Base-by-base conservation (phyloP, 2,888 invertebrate species). In the Drosophila prostipennis region DNA sequence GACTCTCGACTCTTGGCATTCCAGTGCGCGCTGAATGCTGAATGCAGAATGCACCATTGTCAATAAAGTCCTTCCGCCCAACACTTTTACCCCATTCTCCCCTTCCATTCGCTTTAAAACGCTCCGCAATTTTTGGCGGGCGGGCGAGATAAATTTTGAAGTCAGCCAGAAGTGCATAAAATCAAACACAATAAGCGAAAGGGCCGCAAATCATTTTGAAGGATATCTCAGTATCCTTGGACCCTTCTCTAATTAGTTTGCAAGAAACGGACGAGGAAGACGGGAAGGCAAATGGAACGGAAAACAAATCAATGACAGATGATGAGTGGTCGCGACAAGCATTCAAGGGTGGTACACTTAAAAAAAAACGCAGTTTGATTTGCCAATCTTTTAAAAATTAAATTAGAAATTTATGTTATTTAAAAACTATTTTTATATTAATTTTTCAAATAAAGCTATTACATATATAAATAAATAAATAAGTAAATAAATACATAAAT, bases 111-210 rank as follows among this genome's bases (percentile, higher is more conserved):
- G 45, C 29, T 49, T 58, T 34, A 46, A 65, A 26, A 34, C 45
- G 36, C 29, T 40, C 36, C 39, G 16, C 39, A 40, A 29, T 49
- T 43, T 74, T 74, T 76, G 49, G 52, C 56, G 64, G 67, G 58
- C 64, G 61, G 49, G 61, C 6, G 48, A 34, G 4, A 34, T 48
- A 48, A 69, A 55, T 59, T 75, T 77, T 67, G 70, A 80, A 52
- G 19, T 29, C 37, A 65, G 72, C 61, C 74, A 56, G 52, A 78
- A 74, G 68, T 72, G 72, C 74, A 80, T 72, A 63, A 76, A 70
- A 58, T 53, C 54, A 49, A 58, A 40, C 26, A 70, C 48, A 48
- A 39, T 46, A 36, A 37, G 52, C 45, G 14, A 26, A 34, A 19
- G 19, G 37, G 55, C 52, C 40, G 46, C 63, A 67, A 67, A 46